phyloP scores from a whole-genome alignment of 2,888 invertebrate species.

The Athalia cordata region DNA sequence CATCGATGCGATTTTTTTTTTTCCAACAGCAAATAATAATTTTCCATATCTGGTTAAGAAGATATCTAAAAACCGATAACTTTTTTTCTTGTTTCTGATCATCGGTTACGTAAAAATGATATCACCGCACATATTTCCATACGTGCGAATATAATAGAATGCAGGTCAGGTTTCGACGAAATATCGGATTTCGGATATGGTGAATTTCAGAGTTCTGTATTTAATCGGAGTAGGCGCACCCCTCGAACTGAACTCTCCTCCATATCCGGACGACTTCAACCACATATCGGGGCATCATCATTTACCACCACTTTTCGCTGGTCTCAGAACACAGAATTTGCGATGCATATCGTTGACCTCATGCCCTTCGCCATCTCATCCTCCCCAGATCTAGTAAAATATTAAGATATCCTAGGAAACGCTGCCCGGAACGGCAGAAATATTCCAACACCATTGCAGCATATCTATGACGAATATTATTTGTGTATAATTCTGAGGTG shows the following conservation, averaged over 20 bases:
- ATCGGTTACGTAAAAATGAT: too few species aligned
- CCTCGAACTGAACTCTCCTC: too few species aligned
- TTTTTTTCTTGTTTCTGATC: too few species aligned
- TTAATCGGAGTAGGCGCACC: too few species aligned
- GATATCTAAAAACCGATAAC: too few species aligned
- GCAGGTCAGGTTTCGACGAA: too few species aligned
- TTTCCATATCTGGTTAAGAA: too few species aligned
- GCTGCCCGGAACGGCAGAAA: conserved; percentile 7
- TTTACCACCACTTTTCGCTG: neutral
- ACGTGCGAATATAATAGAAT: too few species aligned
- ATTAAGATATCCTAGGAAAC: conserved; percentile 18
- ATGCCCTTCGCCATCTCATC: neutral
- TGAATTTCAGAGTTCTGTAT: too few species aligned
- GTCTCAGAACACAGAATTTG: neutral
- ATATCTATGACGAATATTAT: neutral
- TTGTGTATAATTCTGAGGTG: neutral
- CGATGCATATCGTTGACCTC: conserved; percentile 18
- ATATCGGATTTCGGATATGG: too few species aligned
- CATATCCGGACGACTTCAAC: too few species aligned
- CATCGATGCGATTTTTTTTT: neutral
- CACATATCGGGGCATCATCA: neutral
- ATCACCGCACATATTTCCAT: too few species aligned
- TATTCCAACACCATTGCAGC: conserved; percentile 3
- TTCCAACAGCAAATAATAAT: neutral
- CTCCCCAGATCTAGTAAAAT: conserved; percentile 2